Evolutionary conservation across 2,888 invertebrate genomes (phyloP).

Genomic region (Mellilla xanthometata): DNA sequence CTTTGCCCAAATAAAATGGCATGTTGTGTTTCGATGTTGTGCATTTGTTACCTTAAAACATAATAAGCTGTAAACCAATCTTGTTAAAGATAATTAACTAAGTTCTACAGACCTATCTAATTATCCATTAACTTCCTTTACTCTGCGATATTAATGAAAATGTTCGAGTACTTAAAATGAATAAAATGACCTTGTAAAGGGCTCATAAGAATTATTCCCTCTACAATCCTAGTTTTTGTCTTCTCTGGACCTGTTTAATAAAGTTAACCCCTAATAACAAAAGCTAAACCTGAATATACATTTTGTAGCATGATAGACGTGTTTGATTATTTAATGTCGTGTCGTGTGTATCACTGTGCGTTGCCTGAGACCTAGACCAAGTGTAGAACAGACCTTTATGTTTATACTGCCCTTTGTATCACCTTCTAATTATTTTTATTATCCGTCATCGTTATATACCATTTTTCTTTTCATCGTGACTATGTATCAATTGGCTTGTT

Average conservation of each 20-base stretch:
- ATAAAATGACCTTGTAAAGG: no score
- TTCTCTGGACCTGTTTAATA: no score
- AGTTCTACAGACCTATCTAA: no score
- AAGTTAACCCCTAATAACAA: neutral
- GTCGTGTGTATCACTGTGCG: conserved; percentile 58
- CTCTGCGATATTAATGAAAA: no score
- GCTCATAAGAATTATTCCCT: no score
- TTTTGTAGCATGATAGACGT: conserved; percentile 31
- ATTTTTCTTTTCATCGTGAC: conserved; percentile 24
- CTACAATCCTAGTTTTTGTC: no score
- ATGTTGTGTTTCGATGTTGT: conserved; percentile 42
- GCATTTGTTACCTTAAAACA: no score
- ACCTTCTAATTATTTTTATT: conserved; percentile 12
- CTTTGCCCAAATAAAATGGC: conserved; percentile 53
- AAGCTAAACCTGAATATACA: neutral
- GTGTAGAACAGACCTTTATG: conserved; percentile 64
- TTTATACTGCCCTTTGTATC: conserved; percentile 24
- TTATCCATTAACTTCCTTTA: no score
- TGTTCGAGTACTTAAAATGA: no score
- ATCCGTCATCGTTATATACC: conserved; percentile 18
- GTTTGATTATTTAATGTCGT: conserved; percentile 35
- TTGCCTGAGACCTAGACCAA: conserved; percentile 74
- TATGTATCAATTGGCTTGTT: conserved; percentile 12
- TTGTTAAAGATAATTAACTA: no score
- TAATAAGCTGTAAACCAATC: neutral